Conservation (phyloP, 1,140 invertebrate genomes). For the Heliconius nattereri region DNA sequence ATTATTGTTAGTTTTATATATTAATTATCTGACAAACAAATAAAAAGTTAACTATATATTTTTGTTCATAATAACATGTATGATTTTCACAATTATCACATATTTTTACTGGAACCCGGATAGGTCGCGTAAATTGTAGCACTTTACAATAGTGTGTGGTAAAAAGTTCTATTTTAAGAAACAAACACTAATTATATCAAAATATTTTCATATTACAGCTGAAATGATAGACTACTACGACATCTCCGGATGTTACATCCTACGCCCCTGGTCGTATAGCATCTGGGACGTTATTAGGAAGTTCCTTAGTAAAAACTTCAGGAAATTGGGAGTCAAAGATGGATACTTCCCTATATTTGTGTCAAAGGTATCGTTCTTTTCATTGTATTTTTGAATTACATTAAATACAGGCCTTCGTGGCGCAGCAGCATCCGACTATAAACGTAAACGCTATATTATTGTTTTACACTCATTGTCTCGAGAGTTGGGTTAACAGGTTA, state of each 20-base stretch:
- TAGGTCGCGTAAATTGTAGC: no score
- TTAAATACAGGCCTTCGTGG: not conserved
- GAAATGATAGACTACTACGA: constrained; percentile 99
- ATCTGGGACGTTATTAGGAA: constrained; percentile 97
- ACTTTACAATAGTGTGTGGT: no score
- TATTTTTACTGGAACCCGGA: no score
- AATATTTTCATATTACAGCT: constrained; percentile 44
- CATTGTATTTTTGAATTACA: not conserved
- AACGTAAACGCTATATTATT: no score
- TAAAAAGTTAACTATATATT: no score
- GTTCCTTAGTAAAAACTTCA: constrained; percentile 95
- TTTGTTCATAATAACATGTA: no score
- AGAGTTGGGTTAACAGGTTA: no score
- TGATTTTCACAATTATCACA: no score
- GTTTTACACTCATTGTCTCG: no score
- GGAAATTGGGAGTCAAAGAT: constrained; percentile 96
- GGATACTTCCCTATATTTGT: constrained; percentile 99
- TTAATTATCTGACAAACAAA: no score
- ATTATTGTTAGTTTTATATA: no score
- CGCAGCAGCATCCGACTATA: no score
- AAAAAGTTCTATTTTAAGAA: not conserved
- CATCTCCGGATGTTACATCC: constrained; percentile 99
- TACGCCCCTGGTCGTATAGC: constrained; percentile 97
- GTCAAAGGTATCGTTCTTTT: constrained; percentile 80
- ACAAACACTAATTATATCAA: not conserved